Evolutionary conservation across 2,113 vertebrate species (phyloP).

Genomic region (Dicaeum eximium): DNA sequence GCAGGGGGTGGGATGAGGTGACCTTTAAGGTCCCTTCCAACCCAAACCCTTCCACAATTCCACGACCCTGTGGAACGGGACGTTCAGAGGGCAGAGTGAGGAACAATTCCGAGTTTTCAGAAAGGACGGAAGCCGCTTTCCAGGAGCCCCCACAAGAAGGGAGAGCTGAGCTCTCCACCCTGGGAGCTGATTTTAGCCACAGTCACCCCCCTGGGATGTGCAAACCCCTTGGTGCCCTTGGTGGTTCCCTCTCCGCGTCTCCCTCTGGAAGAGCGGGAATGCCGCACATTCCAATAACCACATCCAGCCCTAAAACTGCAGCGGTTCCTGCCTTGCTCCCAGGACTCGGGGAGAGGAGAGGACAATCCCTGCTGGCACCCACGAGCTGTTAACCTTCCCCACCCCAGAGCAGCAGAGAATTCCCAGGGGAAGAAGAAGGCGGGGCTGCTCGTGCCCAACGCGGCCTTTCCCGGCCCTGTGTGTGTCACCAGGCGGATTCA

Average conservation of each 20-base stretch:
- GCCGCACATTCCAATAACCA: rapidly evolving
- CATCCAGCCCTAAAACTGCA: neutral
- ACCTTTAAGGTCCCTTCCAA: neutral
- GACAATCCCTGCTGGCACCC: neutral
- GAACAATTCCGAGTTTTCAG: neutral
- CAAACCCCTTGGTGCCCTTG: rapidly evolving
- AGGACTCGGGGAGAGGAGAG: neutral
- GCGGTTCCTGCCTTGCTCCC: neutral
- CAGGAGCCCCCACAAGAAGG: neutral
- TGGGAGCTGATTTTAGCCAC: neutral
- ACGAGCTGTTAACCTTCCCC: neutral
- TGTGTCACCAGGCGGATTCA: neutral
- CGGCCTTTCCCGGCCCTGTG: neutral
- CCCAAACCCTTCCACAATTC: neutral
- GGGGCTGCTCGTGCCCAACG: rapidly evolving
- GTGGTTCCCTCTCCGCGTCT: neutral
- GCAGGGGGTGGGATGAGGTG: neutral
- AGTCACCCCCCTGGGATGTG: too few species aligned
- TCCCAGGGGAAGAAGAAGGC: neutral
- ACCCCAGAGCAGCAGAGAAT: neutral
- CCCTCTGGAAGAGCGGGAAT: neutral
- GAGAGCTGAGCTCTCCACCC: neutral
- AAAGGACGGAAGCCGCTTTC: neutral
- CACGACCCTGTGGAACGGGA: rapidly evolving
- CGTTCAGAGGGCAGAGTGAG: neutral